Percentiles rank a stretch among this genome's conserved stretches.
These are phyloP conservation scores for Casuarius casuarius DNA, from an alignment of 2,113 vertebrate genomes.

Conservation along the genomic window DNA sequence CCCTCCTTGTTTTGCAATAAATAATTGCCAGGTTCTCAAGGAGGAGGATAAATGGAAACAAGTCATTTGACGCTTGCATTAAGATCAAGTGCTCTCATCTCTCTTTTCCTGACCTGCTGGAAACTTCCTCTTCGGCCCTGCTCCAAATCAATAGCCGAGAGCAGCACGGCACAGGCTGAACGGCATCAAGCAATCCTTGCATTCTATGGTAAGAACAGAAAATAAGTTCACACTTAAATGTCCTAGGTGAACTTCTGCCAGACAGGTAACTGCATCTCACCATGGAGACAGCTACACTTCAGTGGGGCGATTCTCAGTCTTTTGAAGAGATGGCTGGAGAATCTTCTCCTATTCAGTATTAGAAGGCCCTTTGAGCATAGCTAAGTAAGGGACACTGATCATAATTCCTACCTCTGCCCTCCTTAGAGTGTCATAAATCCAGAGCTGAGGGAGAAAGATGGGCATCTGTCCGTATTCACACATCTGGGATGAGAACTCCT, in stretches of 20 bases:
- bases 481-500: no score
- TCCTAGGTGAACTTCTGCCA: not conserved
- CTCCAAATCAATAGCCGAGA: not conserved
- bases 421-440: not conserved
- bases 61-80: not conserved
- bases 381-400: not conserved
- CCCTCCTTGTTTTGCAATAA: not conserved
- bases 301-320: not conserved
- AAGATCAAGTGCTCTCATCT: not conserved
- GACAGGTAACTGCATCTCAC: not conserved
- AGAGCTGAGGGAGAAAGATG: not conserved
- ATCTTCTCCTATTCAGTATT: not conserved
- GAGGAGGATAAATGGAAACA: constrained; percentile 15
- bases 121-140: not conserved
- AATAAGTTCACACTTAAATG: not conserved
- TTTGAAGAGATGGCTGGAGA: not conserved
- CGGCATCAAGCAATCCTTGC: not conserved
- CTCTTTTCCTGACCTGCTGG: constrained; percentile 30
- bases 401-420: not conserved
- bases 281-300: not conserved
- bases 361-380: not conserved
- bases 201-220: not conserved
- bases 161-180: not conserved
- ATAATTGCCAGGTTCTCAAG: constrained; percentile 21
- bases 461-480: not conserved